These are phyloP conservation scores for Holothuria scabra DNA, from an alignment of 53 echinoderm and acorn worm species.

Conservation along the genomic window DNA sequence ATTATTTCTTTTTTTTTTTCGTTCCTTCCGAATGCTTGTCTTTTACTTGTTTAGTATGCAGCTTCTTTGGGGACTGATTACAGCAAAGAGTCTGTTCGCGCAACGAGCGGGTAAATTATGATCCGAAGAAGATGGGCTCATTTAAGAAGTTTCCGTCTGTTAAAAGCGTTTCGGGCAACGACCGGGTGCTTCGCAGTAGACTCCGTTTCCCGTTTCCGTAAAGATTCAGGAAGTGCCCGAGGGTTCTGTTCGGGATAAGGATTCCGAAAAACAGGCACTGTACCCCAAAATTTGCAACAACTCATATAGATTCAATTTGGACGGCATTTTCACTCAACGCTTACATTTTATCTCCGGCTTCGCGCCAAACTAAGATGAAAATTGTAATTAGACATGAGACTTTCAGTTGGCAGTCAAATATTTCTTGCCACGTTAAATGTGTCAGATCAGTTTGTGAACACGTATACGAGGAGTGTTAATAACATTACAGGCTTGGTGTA, in stretches of 20 bases:
- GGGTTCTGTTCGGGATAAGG: slow-evolving; percentile 39
- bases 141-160: slow-evolving; percentile 39
- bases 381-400: slow-evolving; percentile 33
- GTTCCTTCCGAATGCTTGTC: neutral
- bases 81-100: slow-evolving; percentile 13
- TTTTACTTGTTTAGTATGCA: slow-evolving; percentile 16
- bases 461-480: slow-evolving; percentile 19
- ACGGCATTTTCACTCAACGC: slow-evolving; percentile 33
- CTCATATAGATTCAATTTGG: slow-evolving; percentile 49
- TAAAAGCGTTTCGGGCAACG: slow-evolving; percentile 49
- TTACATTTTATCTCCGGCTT: slow-evolving; percentile 9
- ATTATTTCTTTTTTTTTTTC: slow-evolving; percentile 30
- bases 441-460: slow-evolving; percentile 42
- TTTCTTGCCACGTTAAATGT: slow-evolving; percentile 18
- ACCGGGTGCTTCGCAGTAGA: slow-evolving; percentile 38
- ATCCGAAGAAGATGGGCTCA: slow-evolving; percentile 35
- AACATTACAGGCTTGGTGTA: slow-evolving; percentile 31
- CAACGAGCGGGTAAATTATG: slow-evolving; percentile 44
- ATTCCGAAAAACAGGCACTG: slow-evolving; percentile 5
- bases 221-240: slow-evolving; percentile 26
- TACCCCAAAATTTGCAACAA: slow-evolving; percentile 45
- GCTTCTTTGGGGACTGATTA: slow-evolving; percentile 28
- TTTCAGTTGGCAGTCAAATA: slow-evolving; percentile 20
- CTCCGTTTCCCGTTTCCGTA: slow-evolving; percentile 42
- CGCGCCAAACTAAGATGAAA: no score